A percentile compares a stretch with the other conserved stretches of the same genome.
These are phyloP conservation scores for Crocodylus rhombifer DNA, from an alignment of 2,797 vertebrate genomes.

Conservation along the genomic window DNA sequence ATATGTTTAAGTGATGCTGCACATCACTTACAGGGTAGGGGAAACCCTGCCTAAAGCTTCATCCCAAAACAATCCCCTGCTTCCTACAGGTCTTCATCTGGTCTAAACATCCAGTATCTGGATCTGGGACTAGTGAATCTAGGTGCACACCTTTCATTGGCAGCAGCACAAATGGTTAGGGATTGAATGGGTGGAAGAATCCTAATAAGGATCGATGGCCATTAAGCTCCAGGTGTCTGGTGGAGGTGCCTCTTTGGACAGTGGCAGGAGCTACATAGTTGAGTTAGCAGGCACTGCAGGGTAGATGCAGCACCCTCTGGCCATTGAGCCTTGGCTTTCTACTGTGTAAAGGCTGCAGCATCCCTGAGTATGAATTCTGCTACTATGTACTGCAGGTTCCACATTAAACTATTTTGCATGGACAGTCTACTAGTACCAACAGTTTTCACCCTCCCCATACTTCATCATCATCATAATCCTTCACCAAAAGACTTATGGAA, in stretches of 20 bases:
- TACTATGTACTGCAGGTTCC: no score
- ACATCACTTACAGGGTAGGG: neutral
- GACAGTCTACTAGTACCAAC: no score
- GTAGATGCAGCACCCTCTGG: neutral
- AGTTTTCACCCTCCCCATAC: no score
- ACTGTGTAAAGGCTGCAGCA: neutral
- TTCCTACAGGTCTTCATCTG: neutral
- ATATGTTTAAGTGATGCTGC: neutral
- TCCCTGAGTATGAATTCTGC: no score
- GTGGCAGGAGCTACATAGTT: neutral
- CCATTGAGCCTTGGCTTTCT: neutral
- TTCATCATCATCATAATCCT: no score
- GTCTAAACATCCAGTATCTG: neutral
- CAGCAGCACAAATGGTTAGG: neutral
- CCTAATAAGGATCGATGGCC: no score
- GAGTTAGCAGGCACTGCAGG: neutral
- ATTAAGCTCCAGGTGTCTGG: no score
- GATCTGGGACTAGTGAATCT: neutral
- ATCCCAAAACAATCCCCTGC: no score
- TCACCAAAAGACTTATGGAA: no score
- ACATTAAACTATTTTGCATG: no score
- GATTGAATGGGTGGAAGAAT: neutral
- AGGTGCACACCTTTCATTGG: neutral
- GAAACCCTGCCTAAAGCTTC: neutral
- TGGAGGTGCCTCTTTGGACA: neutral